Conservation (phyloP, 1,140 invertebrate species). For the Tetragonula clypearis region DNA sequence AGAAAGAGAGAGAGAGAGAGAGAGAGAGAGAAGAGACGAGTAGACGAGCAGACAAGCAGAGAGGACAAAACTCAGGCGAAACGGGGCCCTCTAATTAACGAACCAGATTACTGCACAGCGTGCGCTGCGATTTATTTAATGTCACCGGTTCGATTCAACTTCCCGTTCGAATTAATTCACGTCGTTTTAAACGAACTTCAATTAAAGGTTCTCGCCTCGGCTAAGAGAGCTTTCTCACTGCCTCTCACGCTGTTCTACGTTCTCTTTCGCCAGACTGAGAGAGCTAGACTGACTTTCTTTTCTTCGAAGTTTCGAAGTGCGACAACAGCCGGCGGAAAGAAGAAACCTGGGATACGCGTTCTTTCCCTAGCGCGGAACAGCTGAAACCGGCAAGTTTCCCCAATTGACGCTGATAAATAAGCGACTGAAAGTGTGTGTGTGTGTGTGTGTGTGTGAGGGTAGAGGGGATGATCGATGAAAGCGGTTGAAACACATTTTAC, state of each 20-base stretch:
- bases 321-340: too few relatives aligned
- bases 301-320: too few relatives aligned
- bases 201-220: constrained; percentile 7
- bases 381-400: not conserved
- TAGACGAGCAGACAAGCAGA: too few relatives aligned
- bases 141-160: constrained; percentile 45
- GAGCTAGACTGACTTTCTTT: too few relatives aligned
- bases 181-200: constrained; percentile 44
- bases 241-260: not conserved
- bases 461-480: not conserved
- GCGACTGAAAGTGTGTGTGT: too few relatives aligned
- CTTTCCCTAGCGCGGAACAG: too few relatives aligned
- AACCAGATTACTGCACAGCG: not conserved
- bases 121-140: constrained; percentile 43
- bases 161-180: constrained; percentile 42
- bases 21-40: too few relatives aligned
- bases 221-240: too few relatives aligned
- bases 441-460: too few relatives aligned
- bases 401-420: constrained; percentile 1
- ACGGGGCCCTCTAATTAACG: constrained; percentile 40
- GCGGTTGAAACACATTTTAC: not conserved
- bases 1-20: not conserved
- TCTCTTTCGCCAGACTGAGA: too few relatives aligned
- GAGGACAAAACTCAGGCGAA: constrained; percentile 29
- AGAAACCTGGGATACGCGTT: too few relatives aligned